phyloP scores from a whole-genome alignment of 2,113 vertebrate genomes.

The Clupea harengus region DNA sequence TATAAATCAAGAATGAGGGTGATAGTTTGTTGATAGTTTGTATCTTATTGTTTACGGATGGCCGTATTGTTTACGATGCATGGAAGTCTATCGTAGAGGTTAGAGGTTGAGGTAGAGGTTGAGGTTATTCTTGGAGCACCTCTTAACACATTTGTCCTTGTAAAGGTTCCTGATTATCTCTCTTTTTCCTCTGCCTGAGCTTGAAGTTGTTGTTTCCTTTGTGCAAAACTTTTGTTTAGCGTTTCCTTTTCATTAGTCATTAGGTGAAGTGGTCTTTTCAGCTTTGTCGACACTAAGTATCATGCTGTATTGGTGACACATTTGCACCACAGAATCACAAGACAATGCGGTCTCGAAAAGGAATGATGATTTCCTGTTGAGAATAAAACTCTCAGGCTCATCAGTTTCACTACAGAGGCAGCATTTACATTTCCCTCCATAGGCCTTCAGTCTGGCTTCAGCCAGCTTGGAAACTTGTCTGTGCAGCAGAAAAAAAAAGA shows the following conservation, averaged over 20 bases:
- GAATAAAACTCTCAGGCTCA: neutral
- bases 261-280: neutral
- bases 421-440: neutral
- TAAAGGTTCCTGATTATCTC: neutral
- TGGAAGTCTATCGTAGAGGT: neutral
- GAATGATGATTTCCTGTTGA: neutral
- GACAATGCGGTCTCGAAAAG: neutral
- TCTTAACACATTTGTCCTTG: neutral
- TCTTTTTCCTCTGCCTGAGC: neutral
- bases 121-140: conserved; percentile 3
- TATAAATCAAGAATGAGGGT: neutral
- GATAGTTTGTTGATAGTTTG: neutral
- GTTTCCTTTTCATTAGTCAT: neutral
- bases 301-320: neutral
- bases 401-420: conserved; percentile 1
- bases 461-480: neutral
- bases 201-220: neutral
- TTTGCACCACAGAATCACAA: conserved; percentile 9
- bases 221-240: neutral
- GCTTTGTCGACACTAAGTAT: neutral
- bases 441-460: neutral
- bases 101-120: too few relatives aligned
- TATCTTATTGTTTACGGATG: neutral
- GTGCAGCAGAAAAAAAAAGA: conserved; percentile 40
- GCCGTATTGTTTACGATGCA: neutral